Evolutionary conservation across 2,797 vertebrate species (phyloP), one percentile per base, ranked within the genome.

Genomic region (Miichthys miiuy): DNA sequence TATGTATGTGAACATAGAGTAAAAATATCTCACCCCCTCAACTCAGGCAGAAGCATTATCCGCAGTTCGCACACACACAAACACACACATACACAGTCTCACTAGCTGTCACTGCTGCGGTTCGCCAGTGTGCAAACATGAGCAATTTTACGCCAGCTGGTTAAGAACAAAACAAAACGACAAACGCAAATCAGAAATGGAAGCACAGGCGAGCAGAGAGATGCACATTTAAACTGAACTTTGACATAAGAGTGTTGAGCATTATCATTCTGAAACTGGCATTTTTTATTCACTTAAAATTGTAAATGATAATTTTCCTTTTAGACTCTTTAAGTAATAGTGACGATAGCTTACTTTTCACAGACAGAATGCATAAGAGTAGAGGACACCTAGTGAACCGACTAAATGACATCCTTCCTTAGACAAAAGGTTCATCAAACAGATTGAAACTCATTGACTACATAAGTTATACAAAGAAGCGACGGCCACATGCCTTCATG

Each of bases 11-110:
- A 78, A 61, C 21, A 14, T 46, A 48, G 89, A 77, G 68, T 90
- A 93, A 91, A 94, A 92, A 94, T 92, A 94, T 87, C 87, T 81
- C 70, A 44, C 56, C 74, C 54, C 71, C 80, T 91, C 75, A 86
- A 86, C 46, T 87, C 84, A 83, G 57, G 84, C 78, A 83, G 81
- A 93, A 93, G 72, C 69, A 82, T 87, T 86, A 81, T 67, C 77
- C 80, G 76, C 60, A 67, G 67, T 79, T 62, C 34, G 51, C 67
- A 62, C 61, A 66, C 69, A 61, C 41, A 68, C 77, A 63, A 55
- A 46, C 38, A 75, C 60, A 71, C 58, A 80, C 57, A 72, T 17
- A 67, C 68, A 62, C 46, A 77, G 16, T 72, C 63, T 47, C 62
- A 61, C 60, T 80, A 67, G 51, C 60, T 77, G 54, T 73, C 70